phyloP scores from a whole-genome alignment of 2,113 vertebrate species.

The Cinclus mexicanus region DNA sequence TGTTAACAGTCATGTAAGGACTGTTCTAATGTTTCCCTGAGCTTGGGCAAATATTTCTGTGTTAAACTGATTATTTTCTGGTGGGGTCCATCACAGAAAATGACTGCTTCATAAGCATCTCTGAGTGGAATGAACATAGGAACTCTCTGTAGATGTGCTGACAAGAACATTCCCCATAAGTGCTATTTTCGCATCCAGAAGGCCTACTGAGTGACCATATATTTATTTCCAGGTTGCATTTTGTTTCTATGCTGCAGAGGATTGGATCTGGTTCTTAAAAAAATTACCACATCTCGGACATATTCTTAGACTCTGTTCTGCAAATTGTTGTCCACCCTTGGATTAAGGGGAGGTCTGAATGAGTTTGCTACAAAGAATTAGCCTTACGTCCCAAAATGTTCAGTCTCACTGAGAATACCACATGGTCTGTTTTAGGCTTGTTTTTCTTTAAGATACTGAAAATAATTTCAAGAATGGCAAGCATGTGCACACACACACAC shows the following conservation, averaged over 20 bases:
- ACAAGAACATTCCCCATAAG: not conserved
- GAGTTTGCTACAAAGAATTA: not conserved
- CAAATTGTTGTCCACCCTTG: not conserved
- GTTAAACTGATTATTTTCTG: not conserved
- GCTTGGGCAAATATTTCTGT: not conserved
- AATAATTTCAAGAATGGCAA: not conserved
- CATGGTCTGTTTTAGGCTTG: not conserved
- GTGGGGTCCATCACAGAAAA: not conserved
- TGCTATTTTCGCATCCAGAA: not conserved
- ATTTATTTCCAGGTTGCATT: not conserved
- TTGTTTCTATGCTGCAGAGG: not conserved
- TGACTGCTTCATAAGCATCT: not conserved
- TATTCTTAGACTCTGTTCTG: not conserved
- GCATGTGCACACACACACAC: not conserved
- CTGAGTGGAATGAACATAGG: not conserved
- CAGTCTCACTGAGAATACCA: not conserved
- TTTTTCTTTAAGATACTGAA: not conserved
- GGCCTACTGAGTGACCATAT: not conserved
- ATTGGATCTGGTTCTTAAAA: not conserved
- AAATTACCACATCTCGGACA: not conserved
- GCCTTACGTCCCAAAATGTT: not conserved
- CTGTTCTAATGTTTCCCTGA: not conserved
- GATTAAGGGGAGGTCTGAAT: not conserved
- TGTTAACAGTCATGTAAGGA: not conserved
- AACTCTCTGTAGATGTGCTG: fast-evolving